Evolutionary conservation across 92 coral and sea anemone genomes (phyloP), one percentile per base, ranked within the genome.

Genomic region (Epizoanthus scotinus): DNA sequence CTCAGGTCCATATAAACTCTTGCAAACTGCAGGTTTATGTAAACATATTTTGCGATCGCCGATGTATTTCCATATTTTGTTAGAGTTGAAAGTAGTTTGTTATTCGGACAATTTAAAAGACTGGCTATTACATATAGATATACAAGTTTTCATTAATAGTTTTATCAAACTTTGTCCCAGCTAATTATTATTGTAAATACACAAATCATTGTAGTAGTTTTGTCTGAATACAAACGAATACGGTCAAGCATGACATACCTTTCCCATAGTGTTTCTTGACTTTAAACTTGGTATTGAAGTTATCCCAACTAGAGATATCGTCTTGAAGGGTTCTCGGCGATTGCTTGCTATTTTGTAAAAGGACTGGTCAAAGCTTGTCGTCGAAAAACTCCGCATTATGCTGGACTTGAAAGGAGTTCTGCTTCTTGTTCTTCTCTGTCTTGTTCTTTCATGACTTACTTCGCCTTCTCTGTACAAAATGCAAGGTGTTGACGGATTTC

Each of bases 301-400:
- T 2, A 75, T 42, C 12, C 68, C 67, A 57, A 26, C 56, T 20
- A 58, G 27, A 6, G 81, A 75, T 31, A 6, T 31, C 31, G 66
- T 57, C 67, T 56, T 74, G 15, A 22, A 22, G 22, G 26, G 49
- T 20, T 59, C 68, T 1, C 56, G 31, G 1, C 55, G 54, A 26
- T 24, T n/a, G 13, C 36, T 75, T 75, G 36, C 81, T n/a, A 58
- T 42, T 31, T 59, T 75, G 68, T 57, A 7, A 22, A 60, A n/a
- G 17, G 66, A 55, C 79, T 73, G 79, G 58, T 55, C 52, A 73
- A 73, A 73, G 2, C 65, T 38, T 75, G 81, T 75, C 38, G 58
- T 75, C 13, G 81, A 75, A 34, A 75, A 60, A 75, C 81, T 75
- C 59, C 81, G 69, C 40, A 75, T 66, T 1, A 50, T 17, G 13